These are phyloP conservation scores for Macrostomum cliftonense DNA, from an alignment of 2,888 invertebrate genomes.

Conservation along the genomic window DNA sequence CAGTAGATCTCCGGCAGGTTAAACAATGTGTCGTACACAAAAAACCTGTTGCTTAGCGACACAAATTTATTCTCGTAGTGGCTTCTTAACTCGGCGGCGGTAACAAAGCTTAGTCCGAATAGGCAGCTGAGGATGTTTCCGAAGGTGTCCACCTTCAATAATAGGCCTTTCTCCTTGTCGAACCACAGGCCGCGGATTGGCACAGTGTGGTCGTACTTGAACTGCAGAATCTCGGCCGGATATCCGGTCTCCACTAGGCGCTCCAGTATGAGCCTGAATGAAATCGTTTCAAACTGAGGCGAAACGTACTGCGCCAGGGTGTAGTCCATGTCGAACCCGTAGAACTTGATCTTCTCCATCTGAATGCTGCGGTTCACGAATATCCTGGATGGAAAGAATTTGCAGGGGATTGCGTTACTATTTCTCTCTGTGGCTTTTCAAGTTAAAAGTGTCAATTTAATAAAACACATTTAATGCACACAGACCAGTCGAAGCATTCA, in stretches of 20 bases:
- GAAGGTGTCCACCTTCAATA: constrained; percentile 79
- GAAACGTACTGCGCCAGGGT: constrained; percentile 95
- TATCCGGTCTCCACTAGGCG: constrained; percentile 72
- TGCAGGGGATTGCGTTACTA: too few species aligned
- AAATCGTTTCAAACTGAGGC: constrained; percentile 81
- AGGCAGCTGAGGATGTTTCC: constrained; percentile 92
- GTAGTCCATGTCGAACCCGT: constrained; percentile 99
- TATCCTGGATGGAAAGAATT: constrained; percentile 47
- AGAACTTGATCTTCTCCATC: constrained; percentile 92
- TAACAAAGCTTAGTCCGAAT: constrained; percentile 71
- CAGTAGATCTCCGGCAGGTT: too few species aligned
- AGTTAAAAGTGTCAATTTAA: too few species aligned
- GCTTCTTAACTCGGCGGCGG: constrained; percentile 16
- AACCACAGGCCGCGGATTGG: constrained; percentile 95
- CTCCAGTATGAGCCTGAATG: constrained; percentile 75
- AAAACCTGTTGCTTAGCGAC: too few species aligned
- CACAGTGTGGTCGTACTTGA: constrained; percentile 87
- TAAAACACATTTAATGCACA: too few species aligned
- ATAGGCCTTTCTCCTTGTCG: constrained; percentile 79
- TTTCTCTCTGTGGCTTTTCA: too few species aligned
- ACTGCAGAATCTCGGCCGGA: constrained; percentile 70
- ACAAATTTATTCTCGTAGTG: too few species aligned
- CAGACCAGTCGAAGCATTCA: too few species aligned
- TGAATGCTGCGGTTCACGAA: constrained; percentile 92
- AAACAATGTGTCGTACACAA: too few species aligned